Base-by-base conservation (phyloP, 2,113 vertebrate genomes). In the Pleuronectes platessa region DNA sequence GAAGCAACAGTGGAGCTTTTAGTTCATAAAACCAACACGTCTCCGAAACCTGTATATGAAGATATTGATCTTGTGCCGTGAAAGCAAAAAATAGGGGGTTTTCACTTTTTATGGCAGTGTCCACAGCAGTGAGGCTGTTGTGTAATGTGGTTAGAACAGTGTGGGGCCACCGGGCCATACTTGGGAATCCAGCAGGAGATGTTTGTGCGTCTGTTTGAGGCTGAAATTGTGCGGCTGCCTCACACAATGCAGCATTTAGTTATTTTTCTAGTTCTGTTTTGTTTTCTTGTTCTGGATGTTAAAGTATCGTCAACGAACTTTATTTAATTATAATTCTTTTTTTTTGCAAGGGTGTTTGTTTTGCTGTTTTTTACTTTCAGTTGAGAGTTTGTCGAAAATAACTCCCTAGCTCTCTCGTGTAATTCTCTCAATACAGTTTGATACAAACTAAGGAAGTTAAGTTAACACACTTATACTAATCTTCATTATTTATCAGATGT, bases 1-100 rank as follows among this genome's bases (percentile, higher is more conserved):
- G 74, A 74, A 82, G 87, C 79, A 79, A 76, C 87, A 69, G 73
- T 58, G 20, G 69, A 85, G 84, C 78, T 86, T 86, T 89, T 88
- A 89, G 75, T 91, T 90, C 82, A 89, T 90, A 90, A 89, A 91
- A 78, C 78, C 69, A 88, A 82, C 81, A 71, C 85, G 80, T 72
- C 79, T 86, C 75, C 87, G 81, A 89, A 89, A 81, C 56, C 82
- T 74, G 61, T 84, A 64, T 90, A 86, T 87, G 86, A 88, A 67
- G 70, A 74, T 87, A 91, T 91, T 78, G 88, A 90, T 92, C 77
- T 20, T 67, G 61, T 69, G 72, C 78, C 75, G 59, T 79, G 76
- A 72, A 78, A 80, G 81, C 64, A 27, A 70, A 81, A 81, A 18
- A 18, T 7, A 18, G 47, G 15, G 64, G 79, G 61, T 69, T 88